These are phyloP conservation scores for Troilus luridus DNA, from an alignment of 2,888 invertebrate genomes.

Conservation along the genomic window DNA sequence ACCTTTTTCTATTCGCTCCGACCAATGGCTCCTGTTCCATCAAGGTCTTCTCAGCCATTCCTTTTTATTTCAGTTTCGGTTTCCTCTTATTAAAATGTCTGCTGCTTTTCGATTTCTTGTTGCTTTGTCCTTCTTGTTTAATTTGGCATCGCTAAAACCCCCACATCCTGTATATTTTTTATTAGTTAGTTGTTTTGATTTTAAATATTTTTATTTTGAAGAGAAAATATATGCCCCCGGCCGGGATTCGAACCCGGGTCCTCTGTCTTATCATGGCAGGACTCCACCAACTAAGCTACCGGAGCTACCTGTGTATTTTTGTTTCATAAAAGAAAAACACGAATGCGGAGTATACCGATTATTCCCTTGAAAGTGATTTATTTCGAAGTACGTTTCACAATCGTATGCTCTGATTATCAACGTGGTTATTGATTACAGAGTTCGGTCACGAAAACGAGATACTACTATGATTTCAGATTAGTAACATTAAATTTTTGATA, in stretches of 20 bases:
- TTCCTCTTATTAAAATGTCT: neutral
- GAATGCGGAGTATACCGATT: no score
- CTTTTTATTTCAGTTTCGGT: conserved; percentile 20
- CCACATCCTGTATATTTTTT: no score
- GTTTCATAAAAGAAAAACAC: no score
- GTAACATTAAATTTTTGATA: neutral
- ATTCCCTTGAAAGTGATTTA: neutral
- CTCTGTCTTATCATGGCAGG: no score
- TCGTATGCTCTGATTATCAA: neutral
- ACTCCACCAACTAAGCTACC: no score
- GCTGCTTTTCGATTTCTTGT: neutral
- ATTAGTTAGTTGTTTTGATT: no score
- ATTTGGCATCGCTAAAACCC: neutral
- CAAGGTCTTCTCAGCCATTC: neutral
- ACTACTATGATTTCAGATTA: neutral
- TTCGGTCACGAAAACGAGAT: neutral
- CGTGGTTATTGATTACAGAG: neutral
- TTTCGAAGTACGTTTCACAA: neutral
- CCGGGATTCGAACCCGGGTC: no score
- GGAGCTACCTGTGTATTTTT: neutral
- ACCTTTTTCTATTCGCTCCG: neutral
- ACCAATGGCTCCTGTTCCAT: neutral
- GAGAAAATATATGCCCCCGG: no score
- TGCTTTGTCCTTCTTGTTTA: neutral
- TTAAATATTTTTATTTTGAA: no score